Percentiles rank a stretch among this genome's conserved stretches.
phyloP scores from a whole-genome alignment of 1,140 invertebrate species.

The Drosophila ercepeae region DNA sequence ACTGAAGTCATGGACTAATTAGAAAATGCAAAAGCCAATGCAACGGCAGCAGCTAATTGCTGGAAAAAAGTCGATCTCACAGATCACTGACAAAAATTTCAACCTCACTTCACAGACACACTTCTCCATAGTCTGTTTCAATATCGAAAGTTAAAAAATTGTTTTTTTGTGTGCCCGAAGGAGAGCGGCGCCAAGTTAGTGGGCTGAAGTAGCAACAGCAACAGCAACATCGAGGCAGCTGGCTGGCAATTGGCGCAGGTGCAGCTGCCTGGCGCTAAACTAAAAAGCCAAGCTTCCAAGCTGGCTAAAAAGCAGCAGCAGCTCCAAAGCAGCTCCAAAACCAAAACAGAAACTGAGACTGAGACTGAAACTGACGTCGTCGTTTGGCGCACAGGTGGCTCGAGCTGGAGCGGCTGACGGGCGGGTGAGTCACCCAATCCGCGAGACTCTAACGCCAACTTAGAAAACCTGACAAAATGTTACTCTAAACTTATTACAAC shows the following conservation, averaged over 20 bases:
- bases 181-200: slow-evolving; percentile 57
- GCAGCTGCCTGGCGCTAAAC: slow-evolving; percentile 60
- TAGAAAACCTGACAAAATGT: slow-evolving; percentile 25
- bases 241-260: slow-evolving; percentile 75
- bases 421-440: slow-evolving; percentile 44
- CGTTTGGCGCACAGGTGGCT: slow-evolving; percentile 69
- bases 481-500: background rate
- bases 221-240: slow-evolving; percentile 44
- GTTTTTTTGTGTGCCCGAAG: slow-evolving; percentile 28
- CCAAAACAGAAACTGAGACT: slow-evolving; percentile 33
- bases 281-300: slow-evolving; percentile 38
- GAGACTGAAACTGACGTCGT: slow-evolving; percentile 50
- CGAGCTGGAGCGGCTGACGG: slow-evolving; percentile 43
- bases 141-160: background rate
- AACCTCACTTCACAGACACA: background rate
- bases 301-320: slow-evolving; percentile 32
- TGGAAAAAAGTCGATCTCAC: slow-evolving; percentile 51
- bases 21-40: slow-evolving; percentile 59
- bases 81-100: background rate
- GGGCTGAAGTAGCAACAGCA: slow-evolving; percentile 36
- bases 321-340: slow-evolving; percentile 12
- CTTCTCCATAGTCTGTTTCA: background rate
- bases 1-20: slow-evolving; percentile 67
- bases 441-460: slow-evolving; percentile 30
- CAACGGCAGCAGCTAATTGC: slow-evolving; percentile 60